Percentiles rank a stretch among this genome's conserved stretches.
These are phyloP conservation scores for Slavum lentiscoides DNA, from an alignment of 2,888 invertebrate genomes.

Conservation along the genomic window DNA sequence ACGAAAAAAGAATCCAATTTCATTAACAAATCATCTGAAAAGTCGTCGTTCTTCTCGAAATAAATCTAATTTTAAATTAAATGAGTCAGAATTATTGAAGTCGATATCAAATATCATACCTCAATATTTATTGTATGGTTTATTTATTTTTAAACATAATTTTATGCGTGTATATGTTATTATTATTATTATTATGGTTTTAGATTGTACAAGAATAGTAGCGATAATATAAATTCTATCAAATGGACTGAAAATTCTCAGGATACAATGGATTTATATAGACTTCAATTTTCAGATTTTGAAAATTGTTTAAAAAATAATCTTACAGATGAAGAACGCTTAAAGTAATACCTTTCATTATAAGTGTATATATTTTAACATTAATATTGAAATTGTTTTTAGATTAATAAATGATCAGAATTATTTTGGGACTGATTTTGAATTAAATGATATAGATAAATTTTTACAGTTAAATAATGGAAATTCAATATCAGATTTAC, in stretches of 20 bases:
- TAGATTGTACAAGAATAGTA: constrained; percentile 52
- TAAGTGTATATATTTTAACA: not conserved
- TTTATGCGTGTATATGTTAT: not conserved
- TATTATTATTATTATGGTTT: constrained; percentile 4
- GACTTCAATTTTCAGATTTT: constrained; percentile 64
- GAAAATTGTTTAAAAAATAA: constrained; percentile 53
- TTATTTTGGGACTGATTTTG: constrained; percentile 71
- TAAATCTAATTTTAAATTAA: constrained; percentile 63
- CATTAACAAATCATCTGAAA: constrained; percentile 71
- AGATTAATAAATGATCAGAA: constrained; percentile 59
- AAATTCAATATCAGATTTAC: constrained; percentile 64
- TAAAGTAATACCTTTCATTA: constrained; percentile 34
- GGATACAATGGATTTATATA: constrained; percentile 68
- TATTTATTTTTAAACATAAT: not conserved
- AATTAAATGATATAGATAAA: constrained; percentile 68
- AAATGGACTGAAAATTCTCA: constrained; percentile 65
- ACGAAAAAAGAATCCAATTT: constrained; percentile 70
- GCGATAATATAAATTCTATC: constrained; percentile 58
- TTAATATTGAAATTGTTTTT: constrained; percentile 9
- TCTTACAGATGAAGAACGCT: constrained; percentile 40
- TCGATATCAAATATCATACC: constrained; percentile 72
- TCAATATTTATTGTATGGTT: constrained; percentile 63
- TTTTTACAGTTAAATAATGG: constrained; percentile 65
- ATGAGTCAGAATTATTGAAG: constrained; percentile 60
- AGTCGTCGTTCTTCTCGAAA: constrained; percentile 64